Evolutionary conservation across 2,888 invertebrate genomes (phyloP), one percentile per base, ranked within the genome.

Genomic region (Melinaea marsaeus): DNA sequence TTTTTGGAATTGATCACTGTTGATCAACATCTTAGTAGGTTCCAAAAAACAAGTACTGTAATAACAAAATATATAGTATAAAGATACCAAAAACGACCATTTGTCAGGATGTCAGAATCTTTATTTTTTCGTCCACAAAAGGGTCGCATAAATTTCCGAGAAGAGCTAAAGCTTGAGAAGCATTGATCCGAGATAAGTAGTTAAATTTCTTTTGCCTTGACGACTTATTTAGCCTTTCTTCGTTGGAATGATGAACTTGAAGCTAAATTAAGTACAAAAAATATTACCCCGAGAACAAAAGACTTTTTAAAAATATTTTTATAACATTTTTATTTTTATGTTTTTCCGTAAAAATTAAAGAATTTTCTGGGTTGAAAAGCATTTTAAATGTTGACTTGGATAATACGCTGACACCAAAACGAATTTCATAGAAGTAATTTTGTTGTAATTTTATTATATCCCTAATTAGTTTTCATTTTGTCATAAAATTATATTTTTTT

Each of bases 91-190:
- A 32, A 22, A 32, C 32, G 51, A 51, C 51, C 51, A 51, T 51
- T 51, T 51, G 51, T 51, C 51, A 51, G 51, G 51, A 51, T 51
- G 51, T 51, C 51, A 9, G 6, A 32, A 51, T 51, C 32, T 51
- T 51, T 32, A 51, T 51, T 51, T 51, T 51, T 51, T 51, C 51
- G 51, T 51, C 32, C 51, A 51, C 32, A 51, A 32, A 51, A 51
- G 51, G 51, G 51, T 51, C 51, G 51, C 32, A 51, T 51, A 32
- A 51, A 51, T 32, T 51, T 11, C 51, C 51, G 9, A 51, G 7
- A 42, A 42, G 42, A 42, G 22, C 51, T 51, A 32, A 51, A 51
- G 51, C 32, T 51, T 51, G 51, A 32, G 51, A 51, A 51, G 9
- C 51, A 32, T 6, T 51, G 22, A 51, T 51, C 51, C 51, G 32